Percentiles rank a stretch among this genome's conserved stretches.
Evolutionary conservation across 1,140 invertebrate species (phyloP).

Genomic region (Arion vulgaris): DNA sequence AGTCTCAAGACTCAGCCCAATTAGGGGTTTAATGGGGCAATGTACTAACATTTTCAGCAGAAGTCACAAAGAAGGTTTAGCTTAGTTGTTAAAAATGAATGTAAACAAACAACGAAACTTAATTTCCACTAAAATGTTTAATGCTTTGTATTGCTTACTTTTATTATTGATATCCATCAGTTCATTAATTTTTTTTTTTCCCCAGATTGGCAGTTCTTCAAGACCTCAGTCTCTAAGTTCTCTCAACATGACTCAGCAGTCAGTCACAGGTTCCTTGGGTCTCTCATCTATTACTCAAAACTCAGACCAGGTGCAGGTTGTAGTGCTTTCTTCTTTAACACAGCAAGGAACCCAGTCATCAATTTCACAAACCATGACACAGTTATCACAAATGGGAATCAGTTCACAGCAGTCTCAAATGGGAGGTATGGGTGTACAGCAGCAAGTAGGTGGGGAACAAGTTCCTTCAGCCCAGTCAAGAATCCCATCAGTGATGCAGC

Average conservation of each 20-base stretch:
- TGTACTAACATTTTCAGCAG: too few species aligned
- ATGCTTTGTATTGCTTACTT: too few species aligned
- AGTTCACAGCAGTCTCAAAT: background rate
- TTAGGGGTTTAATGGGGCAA: too few species aligned
- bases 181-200: constrained; percentile 3
- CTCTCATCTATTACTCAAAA: constrained; percentile 26
- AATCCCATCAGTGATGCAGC: constrained; percentile 39
- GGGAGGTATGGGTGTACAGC: background rate
- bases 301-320: constrained; percentile 21
- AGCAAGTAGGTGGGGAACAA: constrained; percentile 18
- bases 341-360: constrained; percentile 23
- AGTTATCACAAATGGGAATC: constrained; percentile 27
- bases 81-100: too few species aligned
- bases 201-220: constrained; percentile 52
- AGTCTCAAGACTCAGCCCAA: too few species aligned
- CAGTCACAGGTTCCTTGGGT: constrained; percentile 11
- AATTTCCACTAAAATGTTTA: too few species aligned
- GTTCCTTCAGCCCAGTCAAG: constrained; percentile 42
- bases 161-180: too few species aligned
- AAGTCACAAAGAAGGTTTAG: too few species aligned
- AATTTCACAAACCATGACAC: constrained; percentile 27
- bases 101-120: too few species aligned
- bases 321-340: background rate
- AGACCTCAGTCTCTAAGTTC: constrained; percentile 31
- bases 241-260: constrained; percentile 34